Conservation (phyloP, 2,888 invertebrate species). For the Drosophila percnosoma region DNA sequence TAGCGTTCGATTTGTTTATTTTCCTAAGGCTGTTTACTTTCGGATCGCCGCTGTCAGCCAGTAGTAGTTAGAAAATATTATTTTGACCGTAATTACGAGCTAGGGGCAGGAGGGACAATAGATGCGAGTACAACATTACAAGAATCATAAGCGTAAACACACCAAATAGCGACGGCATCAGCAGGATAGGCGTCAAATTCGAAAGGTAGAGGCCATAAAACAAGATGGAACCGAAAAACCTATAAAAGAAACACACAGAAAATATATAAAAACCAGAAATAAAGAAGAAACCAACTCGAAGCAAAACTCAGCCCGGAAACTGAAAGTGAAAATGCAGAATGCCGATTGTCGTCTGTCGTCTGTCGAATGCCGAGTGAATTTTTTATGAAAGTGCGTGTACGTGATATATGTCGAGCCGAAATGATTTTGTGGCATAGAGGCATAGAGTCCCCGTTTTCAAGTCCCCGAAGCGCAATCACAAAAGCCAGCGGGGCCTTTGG, state of each 20-base stretch:
- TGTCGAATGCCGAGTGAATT: conserved; percentile 36
- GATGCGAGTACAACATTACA: conserved; percentile 30
- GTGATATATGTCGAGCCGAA: conserved; percentile 70
- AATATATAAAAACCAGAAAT: background rate
- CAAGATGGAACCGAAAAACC: background rate
- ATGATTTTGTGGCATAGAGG: conserved; percentile 64
- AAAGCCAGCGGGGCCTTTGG: conserved; percentile 60
- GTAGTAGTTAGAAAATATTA: conserved; percentile 76
- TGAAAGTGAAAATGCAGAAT: conserved; percentile 74
- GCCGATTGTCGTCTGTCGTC: conserved; percentile 30
- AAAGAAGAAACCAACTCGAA: conserved; percentile 10
- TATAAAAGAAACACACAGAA: conserved; percentile 3
- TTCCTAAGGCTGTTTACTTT: conserved; percentile 77
- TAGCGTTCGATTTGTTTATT: conserved; percentile 65
- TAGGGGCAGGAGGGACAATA: conserved; percentile 29
- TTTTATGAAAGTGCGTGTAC: conserved; percentile 75
- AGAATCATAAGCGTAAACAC: conserved; percentile 28
- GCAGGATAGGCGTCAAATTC: conserved; percentile 30
- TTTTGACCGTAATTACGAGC: conserved; percentile 82
- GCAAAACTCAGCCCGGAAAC: conserved; percentile 58
- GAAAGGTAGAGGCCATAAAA: conserved; percentile 19
- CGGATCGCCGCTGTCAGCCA: conserved; percentile 52
- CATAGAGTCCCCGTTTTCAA: conserved; percentile 14
- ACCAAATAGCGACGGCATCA: conserved; percentile 19
- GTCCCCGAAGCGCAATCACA: conserved; percentile 51